Evolutionary conservation across 23 tunicate genomes (phyloP).

Genomic region (Halocynthia aurantium): DNA sequence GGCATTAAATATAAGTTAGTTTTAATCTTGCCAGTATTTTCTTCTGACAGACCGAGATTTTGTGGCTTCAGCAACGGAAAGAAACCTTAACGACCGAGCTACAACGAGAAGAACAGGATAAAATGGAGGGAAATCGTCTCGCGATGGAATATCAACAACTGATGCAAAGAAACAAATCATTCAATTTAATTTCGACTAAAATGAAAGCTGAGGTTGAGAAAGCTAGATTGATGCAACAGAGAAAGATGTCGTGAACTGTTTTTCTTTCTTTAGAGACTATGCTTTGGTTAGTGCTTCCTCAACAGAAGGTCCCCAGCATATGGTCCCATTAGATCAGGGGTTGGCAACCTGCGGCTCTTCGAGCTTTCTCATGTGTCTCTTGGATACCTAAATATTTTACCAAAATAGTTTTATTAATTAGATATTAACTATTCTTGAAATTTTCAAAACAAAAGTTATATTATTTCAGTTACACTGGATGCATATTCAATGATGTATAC

Average conservation of each 20-base stretch:
- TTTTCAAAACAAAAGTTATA: too few relatives aligned
- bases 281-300: too few relatives aligned
- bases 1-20: neutral
- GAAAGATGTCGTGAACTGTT: neutral
- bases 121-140: constrained; percentile 52
- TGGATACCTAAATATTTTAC: too few relatives aligned
- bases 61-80: constrained; percentile 43
- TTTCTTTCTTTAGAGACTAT: too few relatives aligned
- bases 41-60: constrained; percentile 62
- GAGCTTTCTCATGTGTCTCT: too few relatives aligned
- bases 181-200: constrained; percentile 61
- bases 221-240: constrained; percentile 52
- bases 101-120: constrained; percentile 59
- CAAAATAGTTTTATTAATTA: too few relatives aligned
- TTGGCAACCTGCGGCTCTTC: too few relatives aligned
- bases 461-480: too few relatives aligned
- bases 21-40: neutral
- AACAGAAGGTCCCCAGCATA: too few relatives aligned
- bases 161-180: constrained; percentile 50
- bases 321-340: too few relatives aligned
- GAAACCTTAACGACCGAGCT: constrained; percentile 35
- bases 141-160: constrained; percentile 64
- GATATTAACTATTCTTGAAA: too few relatives aligned
- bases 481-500: too few relatives aligned
- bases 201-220: constrained; percentile 75